Conservation (phyloP, 2,888 invertebrate species). For the Drosophila dives region DNA sequence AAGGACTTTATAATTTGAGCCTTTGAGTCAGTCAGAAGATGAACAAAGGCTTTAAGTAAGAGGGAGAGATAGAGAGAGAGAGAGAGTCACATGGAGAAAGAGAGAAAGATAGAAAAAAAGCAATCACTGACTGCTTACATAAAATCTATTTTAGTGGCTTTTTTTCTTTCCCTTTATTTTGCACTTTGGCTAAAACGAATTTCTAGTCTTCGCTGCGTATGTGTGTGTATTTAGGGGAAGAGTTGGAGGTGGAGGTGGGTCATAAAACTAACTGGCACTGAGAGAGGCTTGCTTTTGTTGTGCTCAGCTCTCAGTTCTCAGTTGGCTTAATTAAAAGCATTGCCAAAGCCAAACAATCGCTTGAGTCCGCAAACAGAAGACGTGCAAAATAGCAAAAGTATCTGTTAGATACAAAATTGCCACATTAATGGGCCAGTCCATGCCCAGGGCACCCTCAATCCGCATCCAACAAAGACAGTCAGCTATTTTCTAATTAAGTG, state of each 20-base stretch:
- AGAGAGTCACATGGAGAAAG: not conserved
- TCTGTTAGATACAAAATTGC: slow-evolving; percentile 69
- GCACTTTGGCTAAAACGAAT: slow-evolving; percentile 55
- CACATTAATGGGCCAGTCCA: slow-evolving; percentile 51
- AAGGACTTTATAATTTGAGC: too few relatives aligned
- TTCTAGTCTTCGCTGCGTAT: slow-evolving; percentile 20
- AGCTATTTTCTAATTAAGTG: slow-evolving; percentile 78
- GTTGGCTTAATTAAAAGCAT: slow-evolving; percentile 73
- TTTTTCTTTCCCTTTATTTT: slow-evolving; percentile 2
- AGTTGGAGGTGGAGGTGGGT: slow-evolving; percentile 1
- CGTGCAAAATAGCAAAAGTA: slow-evolving; percentile 55
- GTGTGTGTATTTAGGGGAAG: slow-evolving; percentile 1
- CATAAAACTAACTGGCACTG: slow-evolving; percentile 63
- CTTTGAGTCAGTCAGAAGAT: not conserved
- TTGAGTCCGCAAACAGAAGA: slow-evolving; percentile 45
- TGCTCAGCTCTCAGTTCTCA: slow-evolving; percentile 24
- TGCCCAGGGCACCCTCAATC: not conserved
- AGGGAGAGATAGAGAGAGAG: not conserved
- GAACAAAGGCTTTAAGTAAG: not conserved
- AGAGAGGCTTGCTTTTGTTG: slow-evolving; percentile 22
- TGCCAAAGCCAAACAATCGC: slow-evolving; percentile 65
- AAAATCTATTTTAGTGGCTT: slow-evolving; percentile 40
- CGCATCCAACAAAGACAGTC: slow-evolving; percentile 1
- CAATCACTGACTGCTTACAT: slow-evolving; percentile 48
- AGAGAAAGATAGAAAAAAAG: slow-evolving; percentile 14